Evolutionary conservation across 92 coral and sea anemone species (phyloP), one percentile per base, ranked within the genome.

Genomic region (Epizoanthus ramosus): DNA sequence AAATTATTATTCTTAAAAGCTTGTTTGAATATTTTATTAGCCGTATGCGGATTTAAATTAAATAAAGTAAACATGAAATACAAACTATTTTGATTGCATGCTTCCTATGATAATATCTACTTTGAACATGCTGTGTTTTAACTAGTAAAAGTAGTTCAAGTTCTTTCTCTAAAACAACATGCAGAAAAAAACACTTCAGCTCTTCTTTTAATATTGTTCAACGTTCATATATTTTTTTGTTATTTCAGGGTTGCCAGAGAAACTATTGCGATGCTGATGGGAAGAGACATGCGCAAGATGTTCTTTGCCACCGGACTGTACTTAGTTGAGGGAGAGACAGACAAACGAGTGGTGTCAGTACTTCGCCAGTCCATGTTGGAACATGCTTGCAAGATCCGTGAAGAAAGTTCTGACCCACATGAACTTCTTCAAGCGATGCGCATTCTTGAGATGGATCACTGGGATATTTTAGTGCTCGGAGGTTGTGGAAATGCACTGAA

Each of bases 401-500:
- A 31, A 21, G 70, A 25, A 23, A 73, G 68, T 33, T 68, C 24
- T 3, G 19, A 54, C 8, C 35, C 60, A 12, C 57, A 19, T 8
- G 56, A 37, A 16, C 61, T 57, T 71, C 45, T 33, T 39, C 68
- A n/a, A 4, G 86, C 86, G 12, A 14, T 68, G 18, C 18, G 41
- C 1, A 37, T 68, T 9, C 59, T 64, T 16, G 68, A 83, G 64
- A 81, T 81, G 85, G 85, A 81, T 43, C 60, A n/a, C n/a, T 82
- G 86, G 86, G 86, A 82, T 70, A 60, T 84, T 22, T 63, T 84
- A 5, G 22, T 57, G 14, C 45, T 84, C 33, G 57, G 79, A 28
- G 87, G 87, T 10, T 74, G 81, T 35, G 72, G 61, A 18, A 63
- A 84, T 47, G 77, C 80, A 21, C 15, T 84, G 8, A 84, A 84